phyloP scores from a whole-genome alignment of 2,888 invertebrate genomes.

The Heteromyza rotundicornis region DNA sequence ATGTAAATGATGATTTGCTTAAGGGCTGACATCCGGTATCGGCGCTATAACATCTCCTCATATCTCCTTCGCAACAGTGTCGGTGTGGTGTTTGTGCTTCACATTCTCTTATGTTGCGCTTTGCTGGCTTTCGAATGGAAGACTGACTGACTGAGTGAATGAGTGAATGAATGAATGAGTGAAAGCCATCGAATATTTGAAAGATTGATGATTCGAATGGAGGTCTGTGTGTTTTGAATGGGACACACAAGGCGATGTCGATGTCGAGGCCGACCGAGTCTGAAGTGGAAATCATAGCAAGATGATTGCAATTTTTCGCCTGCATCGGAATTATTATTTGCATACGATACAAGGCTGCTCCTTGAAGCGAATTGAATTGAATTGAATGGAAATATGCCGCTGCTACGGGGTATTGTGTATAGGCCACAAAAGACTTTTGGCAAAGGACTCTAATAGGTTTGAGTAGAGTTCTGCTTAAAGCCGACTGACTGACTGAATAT shows the following conservation, averaged over 20 bases:
- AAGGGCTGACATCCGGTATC: constrained; percentile 1
- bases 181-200: background rate
- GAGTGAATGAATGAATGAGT: background rate
- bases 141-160: background rate
- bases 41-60: background rate
- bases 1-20: constrained; percentile 1
- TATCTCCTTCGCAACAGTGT: background rate
- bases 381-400: too few species aligned
- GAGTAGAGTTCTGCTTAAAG: too few species aligned
- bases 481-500: too few species aligned
- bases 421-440: too few species aligned
- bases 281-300: too few species aligned
- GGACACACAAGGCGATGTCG: too few species aligned
- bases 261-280: too few species aligned
- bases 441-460: too few species aligned
- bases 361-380: too few species aligned
- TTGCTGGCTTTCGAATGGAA: background rate
- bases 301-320: background rate
- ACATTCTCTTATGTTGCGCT: background rate
- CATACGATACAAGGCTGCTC: too few species aligned
- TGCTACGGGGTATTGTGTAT: too few species aligned
- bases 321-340: background rate
- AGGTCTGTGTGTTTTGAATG: background rate
- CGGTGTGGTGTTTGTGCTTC: too few species aligned
- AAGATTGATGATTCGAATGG: background rate